Percentiles rank a stretch among this genome's conserved stretches.
Conservation (phyloP, 2,888 invertebrate genomes). For the Trachelus troglodyta region DNA sequence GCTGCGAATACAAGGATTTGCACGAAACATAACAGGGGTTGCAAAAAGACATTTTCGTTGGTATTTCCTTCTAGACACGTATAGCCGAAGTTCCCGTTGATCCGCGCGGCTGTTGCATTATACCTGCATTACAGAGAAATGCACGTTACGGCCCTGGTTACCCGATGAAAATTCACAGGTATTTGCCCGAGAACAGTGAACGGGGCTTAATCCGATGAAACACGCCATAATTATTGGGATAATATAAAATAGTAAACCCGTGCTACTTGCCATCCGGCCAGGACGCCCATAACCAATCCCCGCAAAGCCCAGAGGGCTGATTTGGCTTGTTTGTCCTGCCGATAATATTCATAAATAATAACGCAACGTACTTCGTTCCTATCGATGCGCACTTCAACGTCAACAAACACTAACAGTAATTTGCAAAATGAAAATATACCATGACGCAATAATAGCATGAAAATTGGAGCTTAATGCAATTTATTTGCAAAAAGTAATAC, state of each 20-base stretch:
- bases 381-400: not conserved
- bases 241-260: slow-evolving; percentile 25
- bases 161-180: slow-evolving; percentile 16
- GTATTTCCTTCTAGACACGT: not conserved
- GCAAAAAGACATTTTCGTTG: not conserved
- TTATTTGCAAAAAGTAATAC: not conserved
- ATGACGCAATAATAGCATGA: not conserved
- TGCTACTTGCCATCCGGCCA: slow-evolving; percentile 6
- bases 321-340: slow-evolving; percentile 14
- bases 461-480: not conserved
- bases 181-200: slow-evolving; percentile 18
- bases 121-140: not conserved
- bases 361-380: not conserved
- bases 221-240: slow-evolving; percentile 27
- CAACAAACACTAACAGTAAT: not conserved
- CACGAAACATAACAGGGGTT: not conserved
- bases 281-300: not conserved
- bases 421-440: not conserved
- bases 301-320: slow-evolving; percentile 13
- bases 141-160: not conserved
- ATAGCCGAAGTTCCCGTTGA: too few relatives aligned
- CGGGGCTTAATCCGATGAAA: slow-evolving; percentile 22
- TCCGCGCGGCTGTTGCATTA: too few relatives aligned
- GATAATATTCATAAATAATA: slow-evolving; percentile 16
- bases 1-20: slow-evolving; percentile 5